Evolutionary conservation across 2,113 vertebrate species (phyloP).

Genomic region (Campylorhamphus procurvoides): DNA sequence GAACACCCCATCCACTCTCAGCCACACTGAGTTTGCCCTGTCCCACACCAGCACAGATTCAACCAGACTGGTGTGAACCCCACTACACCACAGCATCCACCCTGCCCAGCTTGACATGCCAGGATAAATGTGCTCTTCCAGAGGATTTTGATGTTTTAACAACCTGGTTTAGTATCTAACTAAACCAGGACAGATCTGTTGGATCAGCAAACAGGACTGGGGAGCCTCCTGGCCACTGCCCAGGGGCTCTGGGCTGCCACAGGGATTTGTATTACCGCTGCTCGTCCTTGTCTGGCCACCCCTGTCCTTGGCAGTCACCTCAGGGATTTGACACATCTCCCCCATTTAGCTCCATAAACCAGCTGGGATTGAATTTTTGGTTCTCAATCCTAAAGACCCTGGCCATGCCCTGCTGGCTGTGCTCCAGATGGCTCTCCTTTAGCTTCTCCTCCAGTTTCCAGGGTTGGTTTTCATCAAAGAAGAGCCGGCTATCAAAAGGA

Average conservation of each 20-base stretch:
- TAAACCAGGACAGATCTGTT: fast-evolving
- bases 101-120: fast-evolving
- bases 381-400: constrained; percentile 55
- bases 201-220: not conserved
- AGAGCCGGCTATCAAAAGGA: constrained; percentile 34
- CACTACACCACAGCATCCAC: fast-evolving
- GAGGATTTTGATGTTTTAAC: not conserved
- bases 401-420: not conserved
- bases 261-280: not conserved
- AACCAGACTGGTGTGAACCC: not conserved
- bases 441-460: constrained; percentile 62
- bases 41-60: not conserved
- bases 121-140: not conserved
- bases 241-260: not conserved
- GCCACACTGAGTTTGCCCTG: not conserved
- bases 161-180: not conserved
- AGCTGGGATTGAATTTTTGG: constrained; percentile 51
- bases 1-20: fast-evolving
- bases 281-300: not conserved
- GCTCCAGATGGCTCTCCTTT: constrained; percentile 9
- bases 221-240: not conserved
- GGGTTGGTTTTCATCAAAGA: constrained; percentile 59
- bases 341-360: constrained; percentile 55
- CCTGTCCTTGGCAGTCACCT: not conserved
- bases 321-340: not conserved